These are phyloP conservation scores for Chaetodon auriga DNA, from an alignment of 2,113 vertebrate species.

Conservation along the genomic window DNA sequence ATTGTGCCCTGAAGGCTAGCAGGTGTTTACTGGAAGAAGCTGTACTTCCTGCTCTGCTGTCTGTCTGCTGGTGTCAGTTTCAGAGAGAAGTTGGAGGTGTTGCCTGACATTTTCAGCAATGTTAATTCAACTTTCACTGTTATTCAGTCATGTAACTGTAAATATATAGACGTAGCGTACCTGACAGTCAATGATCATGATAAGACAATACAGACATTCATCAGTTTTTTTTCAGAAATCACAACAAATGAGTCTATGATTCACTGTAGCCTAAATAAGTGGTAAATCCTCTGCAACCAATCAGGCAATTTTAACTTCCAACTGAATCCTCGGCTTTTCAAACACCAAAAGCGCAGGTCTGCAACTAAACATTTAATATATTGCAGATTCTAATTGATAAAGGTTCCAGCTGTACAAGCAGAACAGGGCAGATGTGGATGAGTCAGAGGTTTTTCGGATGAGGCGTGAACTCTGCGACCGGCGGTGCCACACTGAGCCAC, in stretches of 20 bases:
- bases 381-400: conserved; percentile 13
- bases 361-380: neutral
- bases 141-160: neutral
- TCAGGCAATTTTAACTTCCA: conserved; percentile 4
- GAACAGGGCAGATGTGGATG: conserved; percentile 20
- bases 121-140: conserved; percentile 18
- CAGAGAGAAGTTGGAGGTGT: neutral
- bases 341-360: neutral
- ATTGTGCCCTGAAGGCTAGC: neutral
- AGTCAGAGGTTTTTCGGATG: conserved; percentile 33
- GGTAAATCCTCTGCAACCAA: neutral
- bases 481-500: conserved; percentile 13
- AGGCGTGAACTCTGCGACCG: conserved; percentile 19
- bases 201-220: neutral
- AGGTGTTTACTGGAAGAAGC: neutral
- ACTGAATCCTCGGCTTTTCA: neutral
- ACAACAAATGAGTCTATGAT: conserved; percentile 6
- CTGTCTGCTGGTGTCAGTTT: conserved; percentile 12
- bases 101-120: neutral
- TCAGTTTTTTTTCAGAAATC: neutral
- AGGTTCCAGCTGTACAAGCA: conserved; percentile 26
- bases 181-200: conserved; percentile 1
- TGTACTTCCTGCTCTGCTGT: neutral
- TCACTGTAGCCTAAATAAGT: neutral
- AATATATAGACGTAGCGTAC: conserved; percentile 15